These are phyloP conservation scores for Sciurus vulgaris DNA, from an alignment of 2,797 vertebrate genomes.

Conservation along the genomic window DNA sequence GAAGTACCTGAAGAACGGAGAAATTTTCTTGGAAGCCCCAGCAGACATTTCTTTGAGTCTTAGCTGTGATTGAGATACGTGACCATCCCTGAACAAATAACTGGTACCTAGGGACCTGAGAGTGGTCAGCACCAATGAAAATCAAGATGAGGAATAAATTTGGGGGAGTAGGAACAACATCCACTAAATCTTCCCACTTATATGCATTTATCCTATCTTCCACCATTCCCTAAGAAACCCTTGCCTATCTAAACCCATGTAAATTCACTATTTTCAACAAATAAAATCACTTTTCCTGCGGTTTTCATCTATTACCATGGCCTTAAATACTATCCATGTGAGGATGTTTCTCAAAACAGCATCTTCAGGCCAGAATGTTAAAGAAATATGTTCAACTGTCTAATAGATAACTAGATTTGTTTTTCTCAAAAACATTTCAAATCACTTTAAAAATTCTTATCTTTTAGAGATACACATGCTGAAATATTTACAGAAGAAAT, in stretches of 20 bases:
- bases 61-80: neutral
- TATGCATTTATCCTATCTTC: neutral
- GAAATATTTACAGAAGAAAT: slow-evolving; percentile 53
- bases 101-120: neutral
- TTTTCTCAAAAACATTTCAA: slow-evolving; percentile 51
- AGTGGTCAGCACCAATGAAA: neutral
- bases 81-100: neutral
- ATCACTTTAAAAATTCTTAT: neutral
- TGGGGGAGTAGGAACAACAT: neutral
- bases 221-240: neutral
- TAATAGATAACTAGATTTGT: neutral
- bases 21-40: slow-evolving; percentile 1
- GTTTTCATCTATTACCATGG: neutral
- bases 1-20: neutral
- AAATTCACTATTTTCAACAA: slow-evolving; percentile 8
- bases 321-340: neutral
- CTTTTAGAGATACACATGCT: slow-evolving; percentile 9
- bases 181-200: neutral
- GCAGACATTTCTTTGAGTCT: neutral
- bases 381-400: neutral
- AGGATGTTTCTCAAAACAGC: neutral
- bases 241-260: neutral
- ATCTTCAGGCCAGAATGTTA: neutral
- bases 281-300: neutral
- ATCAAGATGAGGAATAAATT: slow-evolving; percentile 33